Evolutionary conservation across 37 sponge, comb jelly and placozoan genomes (phyloP), one percentile per base, ranked within the genome.

Genomic region (Axinella damicornis): DNA sequence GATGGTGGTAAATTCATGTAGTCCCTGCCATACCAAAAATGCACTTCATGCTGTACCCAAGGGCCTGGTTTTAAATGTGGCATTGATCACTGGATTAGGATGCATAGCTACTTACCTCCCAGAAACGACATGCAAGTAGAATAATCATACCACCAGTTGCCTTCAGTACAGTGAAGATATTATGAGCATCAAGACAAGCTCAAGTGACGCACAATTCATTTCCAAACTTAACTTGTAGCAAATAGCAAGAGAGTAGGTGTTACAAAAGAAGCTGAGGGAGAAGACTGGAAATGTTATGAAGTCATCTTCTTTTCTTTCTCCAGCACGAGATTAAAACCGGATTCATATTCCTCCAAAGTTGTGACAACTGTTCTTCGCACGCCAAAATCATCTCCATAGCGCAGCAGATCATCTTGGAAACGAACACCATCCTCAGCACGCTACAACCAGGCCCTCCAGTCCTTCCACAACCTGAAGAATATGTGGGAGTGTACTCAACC

Each of bases 321-420:
- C 60, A 88, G 93, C 75, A 57, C 40, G 89, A 88, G 53, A 83
- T 88, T 46, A 88, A 88, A 68, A 83, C 77, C 65, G 93, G 93
- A 19, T 66, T 88, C 71, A 64, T 92, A 13, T 34, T 92, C 22
- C 77, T 92, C 22, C 85, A 92, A 16, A 83, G 89, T 63, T 88
- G 81, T 57, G 92, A 92, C 20, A 76, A 71, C 13, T 71, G 73
- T 22, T 25, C 28, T 32, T 73, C 82, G 11, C 85, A 84, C 24
- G 32, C 24, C 20, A 30, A 67, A 20, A 72, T 92, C 65, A 72
- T 77, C 27, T 34, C 16, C 2, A n/a, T 76, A 13, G 65, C 71
- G 16, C 39, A 82, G 46, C 63, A 65, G 33, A n/a, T 92, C 52
- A 27, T 92, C 28, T 16, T 39, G 36, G 62, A 64, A 17, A 81